Evolutionary conservation across 1,140 invertebrate species (phyloP).

Genomic region (Drosophila ohnishii): DNA sequence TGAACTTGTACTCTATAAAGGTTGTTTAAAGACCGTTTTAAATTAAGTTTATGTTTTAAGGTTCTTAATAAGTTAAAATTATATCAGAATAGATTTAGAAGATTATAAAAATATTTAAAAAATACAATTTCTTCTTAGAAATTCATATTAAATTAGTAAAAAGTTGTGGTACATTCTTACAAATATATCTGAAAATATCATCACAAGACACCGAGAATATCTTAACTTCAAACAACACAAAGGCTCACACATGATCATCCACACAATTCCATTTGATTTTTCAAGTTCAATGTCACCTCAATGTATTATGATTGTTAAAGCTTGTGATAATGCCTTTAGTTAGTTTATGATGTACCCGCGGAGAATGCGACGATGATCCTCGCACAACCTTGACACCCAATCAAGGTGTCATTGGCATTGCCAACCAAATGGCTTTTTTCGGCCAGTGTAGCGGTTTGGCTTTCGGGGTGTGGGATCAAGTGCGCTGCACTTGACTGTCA

Average conservation of each 20-base stretch:
- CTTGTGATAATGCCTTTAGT: slow-evolving; percentile 52
- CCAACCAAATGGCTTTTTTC: slow-evolving; percentile 12
- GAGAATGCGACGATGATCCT: slow-evolving; percentile 44
- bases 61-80: too few species aligned
- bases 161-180: not conserved
- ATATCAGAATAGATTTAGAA: not conserved
- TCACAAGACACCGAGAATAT: slow-evolving; percentile 22
- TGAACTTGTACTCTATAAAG: not conserved
- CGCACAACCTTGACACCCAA: slow-evolving; percentile 76
- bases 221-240: slow-evolving; percentile 39
- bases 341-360: slow-evolving; percentile 35
- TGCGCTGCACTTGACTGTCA: slow-evolving; percentile 73
- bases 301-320: slow-evolving; percentile 49
- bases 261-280: slow-evolving; percentile 42
- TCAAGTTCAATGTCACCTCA: slow-evolving; percentile 77
- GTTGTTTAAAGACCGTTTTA: slow-evolving; percentile 1
- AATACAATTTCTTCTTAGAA: not conserved
- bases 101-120: too few species aligned
- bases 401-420: slow-evolving; percentile 74
- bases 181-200: not conserved
- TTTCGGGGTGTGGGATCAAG: slow-evolving; percentile 19
- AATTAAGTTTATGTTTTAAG: not conserved
- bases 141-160: not conserved
- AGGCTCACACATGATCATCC: not conserved
- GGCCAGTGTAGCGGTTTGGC: slow-evolving; percentile 1